Evolutionary conservation across 30 jellyfish, hydroid and myxozoan genomes (phyloP).

Genomic region (Pelagia noctiluca): DNA sequence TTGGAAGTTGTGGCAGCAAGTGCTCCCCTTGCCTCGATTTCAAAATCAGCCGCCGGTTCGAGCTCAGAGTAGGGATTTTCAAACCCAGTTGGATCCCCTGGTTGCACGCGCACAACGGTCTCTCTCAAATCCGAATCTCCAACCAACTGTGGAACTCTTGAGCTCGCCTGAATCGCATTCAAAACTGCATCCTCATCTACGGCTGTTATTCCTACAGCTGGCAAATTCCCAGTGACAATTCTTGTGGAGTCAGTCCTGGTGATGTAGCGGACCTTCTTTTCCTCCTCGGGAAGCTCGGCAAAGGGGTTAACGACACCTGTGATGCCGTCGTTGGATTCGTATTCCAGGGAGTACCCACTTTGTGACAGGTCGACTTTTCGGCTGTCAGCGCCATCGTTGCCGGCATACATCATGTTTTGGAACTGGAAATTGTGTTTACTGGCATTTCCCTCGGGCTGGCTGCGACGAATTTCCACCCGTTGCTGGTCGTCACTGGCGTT

Average conservation of each 20-base stretch:
- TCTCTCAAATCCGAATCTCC: too few species aligned
- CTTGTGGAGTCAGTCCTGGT: conserved; percentile 10
- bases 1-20: too few species aligned
- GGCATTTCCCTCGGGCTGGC: neutral
- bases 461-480: neutral
- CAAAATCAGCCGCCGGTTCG: too few species aligned
- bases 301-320: conserved; percentile 55
- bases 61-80: too few species aligned
- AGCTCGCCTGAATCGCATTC: too few species aligned
- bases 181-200: too few species aligned
- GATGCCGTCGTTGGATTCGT: conserved; percentile 29
- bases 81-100: too few species aligned
- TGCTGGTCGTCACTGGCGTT: conserved; percentile 10
- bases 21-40: too few species aligned
- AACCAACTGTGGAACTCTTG: too few species aligned
- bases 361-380: conserved; percentile 6
- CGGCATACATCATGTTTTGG: conserved; percentile 23
- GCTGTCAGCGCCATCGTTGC: conserved; percentile 16
- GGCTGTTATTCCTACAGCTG: too few species aligned
- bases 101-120: too few species aligned
- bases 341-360: neutral
- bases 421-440: neutral
- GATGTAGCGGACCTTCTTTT: neutral
- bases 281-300: conserved; percentile 39
- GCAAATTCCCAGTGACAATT: too few species aligned